Base-by-base conservation (phyloP, 2,888 invertebrate genomes). In the Dicycla oo region DNA sequence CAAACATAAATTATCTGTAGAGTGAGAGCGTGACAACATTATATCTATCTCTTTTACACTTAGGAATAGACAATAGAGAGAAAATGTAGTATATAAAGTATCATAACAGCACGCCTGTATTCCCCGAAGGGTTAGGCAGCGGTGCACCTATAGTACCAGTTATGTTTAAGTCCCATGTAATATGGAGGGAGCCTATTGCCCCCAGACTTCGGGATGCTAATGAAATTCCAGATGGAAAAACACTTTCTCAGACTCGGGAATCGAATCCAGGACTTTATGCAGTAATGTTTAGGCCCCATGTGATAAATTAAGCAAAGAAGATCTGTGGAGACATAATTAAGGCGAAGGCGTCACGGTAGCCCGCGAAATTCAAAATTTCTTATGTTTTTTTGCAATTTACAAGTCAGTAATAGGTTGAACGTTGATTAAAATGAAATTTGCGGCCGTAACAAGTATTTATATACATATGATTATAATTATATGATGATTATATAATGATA, bases 1-100 rank as follows among this genome's bases (percentile, higher is more conserved):
- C 73, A 82, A 75, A 80, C 76, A 71, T 73, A 70, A 62, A 70
- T 66, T 62, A 77, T 62, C 69, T 73, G 76, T 77, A 74, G 70
- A 56, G 54, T 57, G 66, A 58, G 70, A 69, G 70, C 1, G 80
- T 77, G 78, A 76, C 73, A 64, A 73, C 38, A 40, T 20, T 70
- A 70, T 60, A 45, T 23, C 26, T 38, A 26, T 76, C 73, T 60
- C 66, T 66, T 65, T 77, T 69, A 47, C 23, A 62, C 69, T 40
- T 58, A 43, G 6, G 34, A 13, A 15, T 49, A n/a, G 13, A 30
- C n/a, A 45, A 34, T 51, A 23, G 8, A n/a, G 40, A 34, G 6
- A 57, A n/a, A n/a, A n/a, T n/a, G n/a, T n/a, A n/a, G n/a, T n/a
- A n/a, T 6, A n/a, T 65, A 15, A 26, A 20, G 10, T 34, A 34